Base-by-base conservation (phyloP, 2,888 invertebrate species). In the Cosmopolites sordidus region DNA sequence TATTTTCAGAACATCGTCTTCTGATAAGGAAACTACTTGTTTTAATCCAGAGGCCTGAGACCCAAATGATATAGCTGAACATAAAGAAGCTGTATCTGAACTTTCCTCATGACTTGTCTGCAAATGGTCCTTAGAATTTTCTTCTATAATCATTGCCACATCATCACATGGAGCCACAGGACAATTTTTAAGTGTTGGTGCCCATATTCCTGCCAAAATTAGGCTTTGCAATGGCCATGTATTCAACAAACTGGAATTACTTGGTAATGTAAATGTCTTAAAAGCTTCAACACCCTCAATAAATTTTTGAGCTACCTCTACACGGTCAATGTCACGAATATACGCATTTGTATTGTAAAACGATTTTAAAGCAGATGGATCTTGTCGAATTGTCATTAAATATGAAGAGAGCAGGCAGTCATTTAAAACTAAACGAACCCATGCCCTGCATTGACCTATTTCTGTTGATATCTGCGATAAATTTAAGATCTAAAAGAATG, bases 371-470 rank as follows among this genome's bases (percentile, higher is more conserved):
- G 87, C 83, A 12, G 83, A 83, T 62, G 83, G 82, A 65, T 94
- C 90, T 60, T 84, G 84, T 1, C 86, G 75, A 68, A 96, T 84
- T 2, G 89, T 87, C 53, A 84, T 82, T 61, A 96, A 76, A 68
- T 96, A 96, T 17, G 93, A 92, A 1, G 89, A 87, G 40, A 95
- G 76, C 2, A 94, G 74, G 8, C 89, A 87, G 66, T 96, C 94
- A 70, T 95, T 96, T 1, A 96, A 74, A 0, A 92, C 89, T 48
- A 92, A 76, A 4, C 96, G 81, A 22, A 97, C 81, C 95, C 95
- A 97, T 2, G 92, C 89, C 61, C 96, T 78, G 66, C 94, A 93
- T 64, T 89, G 86, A 0, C 96, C 96, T 59, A 93, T 87, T 75
- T 96, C 95, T 0, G 89, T 89, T 38, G 83, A 87, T 44, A 95